Percentiles rank a stretch among this genome's conserved stretches.
Evolutionary conservation across 2,888 invertebrate species (phyloP).

Genomic region (Meteorus cinctellus): DNA sequence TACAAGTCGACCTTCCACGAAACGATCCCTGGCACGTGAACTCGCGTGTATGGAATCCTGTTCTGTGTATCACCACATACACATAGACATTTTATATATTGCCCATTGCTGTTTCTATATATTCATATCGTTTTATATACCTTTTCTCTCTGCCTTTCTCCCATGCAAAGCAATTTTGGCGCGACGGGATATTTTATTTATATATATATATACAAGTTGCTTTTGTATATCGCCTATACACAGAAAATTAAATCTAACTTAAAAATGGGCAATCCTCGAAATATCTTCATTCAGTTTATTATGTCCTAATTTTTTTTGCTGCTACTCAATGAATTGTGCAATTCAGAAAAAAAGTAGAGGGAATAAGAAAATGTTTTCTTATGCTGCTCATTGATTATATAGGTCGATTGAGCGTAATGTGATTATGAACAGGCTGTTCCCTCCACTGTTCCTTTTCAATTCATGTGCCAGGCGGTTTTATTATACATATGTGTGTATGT

Average conservation of each 20-base stretch:
- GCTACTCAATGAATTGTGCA: neutral
- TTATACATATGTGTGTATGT: neutral
- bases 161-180: neutral
- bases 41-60: slow-evolving; percentile 35
- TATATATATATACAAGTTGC: neutral
- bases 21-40: slow-evolving; percentile 32
- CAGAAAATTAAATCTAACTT: neutral
- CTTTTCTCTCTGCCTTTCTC: neutral
- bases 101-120: neutral
- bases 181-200: slow-evolving; percentile 16
- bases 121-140: neutral
- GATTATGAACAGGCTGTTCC: neutral
- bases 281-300: neutral
- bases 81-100: neutral
- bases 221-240: neutral
- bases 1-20: slow-evolving; percentile 31
- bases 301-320: slow-evolving; percentile 14
- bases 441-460: neutral
- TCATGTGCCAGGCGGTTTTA: neutral
- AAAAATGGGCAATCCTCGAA: neutral
- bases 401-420: neutral
- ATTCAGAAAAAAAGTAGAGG: neutral
- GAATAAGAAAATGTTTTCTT: neutral
- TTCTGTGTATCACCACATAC: slow-evolving; percentile 1
- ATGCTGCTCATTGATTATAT: neutral